These are phyloP conservation scores for Hippopotamyrus pictus DNA, from an alignment of 2,797 vertebrate species.

Conservation along the genomic window DNA sequence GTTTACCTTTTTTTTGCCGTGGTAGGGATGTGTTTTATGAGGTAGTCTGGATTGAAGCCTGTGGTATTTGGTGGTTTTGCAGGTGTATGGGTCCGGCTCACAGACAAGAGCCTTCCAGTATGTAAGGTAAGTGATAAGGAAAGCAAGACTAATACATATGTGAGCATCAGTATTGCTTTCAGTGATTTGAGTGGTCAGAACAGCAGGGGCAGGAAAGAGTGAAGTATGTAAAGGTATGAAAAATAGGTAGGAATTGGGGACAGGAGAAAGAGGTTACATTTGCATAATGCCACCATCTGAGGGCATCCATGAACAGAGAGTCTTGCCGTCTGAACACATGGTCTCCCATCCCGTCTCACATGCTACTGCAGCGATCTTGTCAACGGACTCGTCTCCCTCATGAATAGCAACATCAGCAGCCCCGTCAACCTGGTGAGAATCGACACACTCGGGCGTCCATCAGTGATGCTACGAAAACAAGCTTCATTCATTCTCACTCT, in stretches of 20 bases:
- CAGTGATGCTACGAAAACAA: not conserved
- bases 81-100: slow-evolving; percentile 93
- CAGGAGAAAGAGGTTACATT: not conserved
- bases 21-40: not conserved
- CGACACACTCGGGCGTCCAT: not conserved
- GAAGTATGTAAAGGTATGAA: not conserved
- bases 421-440: slow-evolving; percentile 92
- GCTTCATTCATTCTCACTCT: not conserved
- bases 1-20: not conserved
- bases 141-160: not conserved
- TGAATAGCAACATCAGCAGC: slow-evolving; percentile 99
- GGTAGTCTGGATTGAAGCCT: not conserved
- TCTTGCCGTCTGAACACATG: not conserved
- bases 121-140: slow-evolving; percentile 74
- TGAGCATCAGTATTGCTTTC: not conserved
- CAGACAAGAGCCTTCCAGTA: slow-evolving; percentile 98
- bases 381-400: slow-evolving; percentile 88
- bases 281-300: not conserved
- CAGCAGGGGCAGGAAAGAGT: not conserved
- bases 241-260: not conserved
- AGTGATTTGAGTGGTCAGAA: not conserved
- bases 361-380: slow-evolving; percentile 79
- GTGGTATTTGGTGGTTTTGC: slow-evolving; percentile 14
- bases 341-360: not conserved
- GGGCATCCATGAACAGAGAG: not conserved